These are phyloP conservation scores for Pontoporia blainvillei DNA, from an alignment of 2,113 vertebrate genomes.

Conservation along the genomic window DNA sequence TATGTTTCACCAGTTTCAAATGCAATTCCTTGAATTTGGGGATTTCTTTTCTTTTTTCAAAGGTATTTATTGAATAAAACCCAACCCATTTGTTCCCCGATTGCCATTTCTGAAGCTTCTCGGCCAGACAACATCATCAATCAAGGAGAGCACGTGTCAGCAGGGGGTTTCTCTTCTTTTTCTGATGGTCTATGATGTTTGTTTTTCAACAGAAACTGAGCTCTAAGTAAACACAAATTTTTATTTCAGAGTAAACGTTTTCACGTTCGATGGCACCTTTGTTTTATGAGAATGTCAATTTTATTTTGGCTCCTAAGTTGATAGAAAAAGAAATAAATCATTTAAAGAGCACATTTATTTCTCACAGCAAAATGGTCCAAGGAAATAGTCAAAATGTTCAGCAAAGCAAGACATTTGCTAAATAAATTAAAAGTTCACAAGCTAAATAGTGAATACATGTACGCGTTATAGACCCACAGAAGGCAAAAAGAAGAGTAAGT, in stretches of 20 bases:
- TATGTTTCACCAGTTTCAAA: constrained; percentile 21
- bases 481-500: not conserved
- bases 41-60: constrained; percentile 4
- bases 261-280: constrained; percentile 66
- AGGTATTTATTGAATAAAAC: constrained; percentile 57
- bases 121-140: constrained; percentile 28
- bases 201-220: constrained; percentile 78
- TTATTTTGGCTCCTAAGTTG: constrained; percentile 67
- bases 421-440: constrained; percentile 70
- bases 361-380: constrained; percentile 54
- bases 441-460: not conserved
- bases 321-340: constrained; percentile 71
- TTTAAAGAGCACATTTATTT: constrained; percentile 70
- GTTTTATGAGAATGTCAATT: constrained; percentile 70
- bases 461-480: not conserved
- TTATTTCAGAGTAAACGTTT: constrained; percentile 75
- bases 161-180: constrained; percentile 71
- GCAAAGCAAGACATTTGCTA: constrained; percentile 65
- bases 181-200: constrained; percentile 72
- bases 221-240: constrained; percentile 79
- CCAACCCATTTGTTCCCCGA: not conserved
- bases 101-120: constrained; percentile 56
- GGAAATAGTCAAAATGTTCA: constrained; percentile 65
- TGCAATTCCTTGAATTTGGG: constrained; percentile 20
- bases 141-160: constrained; percentile 55